A percentile compares a stretch with the other conserved stretches of the same genome.
phyloP scores from a whole-genome alignment of 1,140 invertebrate species.

The Melipona quadrifasciata region DNA sequence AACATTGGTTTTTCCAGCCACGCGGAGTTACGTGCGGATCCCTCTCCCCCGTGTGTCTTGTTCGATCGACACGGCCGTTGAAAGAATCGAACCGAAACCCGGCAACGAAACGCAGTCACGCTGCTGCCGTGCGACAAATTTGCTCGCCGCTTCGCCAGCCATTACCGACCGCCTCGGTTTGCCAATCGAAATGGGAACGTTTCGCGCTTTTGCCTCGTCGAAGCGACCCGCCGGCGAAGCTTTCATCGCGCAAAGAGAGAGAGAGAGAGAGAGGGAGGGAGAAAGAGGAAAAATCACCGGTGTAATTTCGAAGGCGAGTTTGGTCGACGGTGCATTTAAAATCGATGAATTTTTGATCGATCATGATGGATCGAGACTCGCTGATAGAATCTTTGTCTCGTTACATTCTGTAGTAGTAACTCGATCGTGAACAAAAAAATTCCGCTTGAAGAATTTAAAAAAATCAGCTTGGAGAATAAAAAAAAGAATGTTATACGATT shows the following conservation, averaged over 20 bases:
- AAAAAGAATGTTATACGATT: no score
- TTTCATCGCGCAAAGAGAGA: not conserved
- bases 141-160: not conserved
- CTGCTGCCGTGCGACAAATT: constrained; percentile 28
- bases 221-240: no score
- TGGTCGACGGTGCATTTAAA: not conserved
- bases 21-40: constrained; percentile 41
- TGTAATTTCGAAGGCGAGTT: not conserved
- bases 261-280: not conserved
- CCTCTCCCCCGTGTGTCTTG: constrained; percentile 14
- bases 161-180: constrained; percentile 11
- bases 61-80: constrained; percentile 13
- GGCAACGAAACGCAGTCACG: not conserved
- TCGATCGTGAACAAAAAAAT: not conserved
- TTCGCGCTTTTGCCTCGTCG: not conserved
- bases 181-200: not conserved
- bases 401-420: not conserved
- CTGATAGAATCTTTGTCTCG: not conserved
- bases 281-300: not conserved
- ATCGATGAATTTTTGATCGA: constrained; percentile 13
- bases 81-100: constrained; percentile 38
- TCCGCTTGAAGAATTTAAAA: no score
- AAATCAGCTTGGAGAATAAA: no score
- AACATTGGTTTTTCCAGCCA: constrained; percentile 77
- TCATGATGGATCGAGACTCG: not conserved